Evolutionary conservation across 2,888 invertebrate genomes (phyloP), one percentile per base, ranked within the genome.

Genomic region (Ophion obscuratus): DNA sequence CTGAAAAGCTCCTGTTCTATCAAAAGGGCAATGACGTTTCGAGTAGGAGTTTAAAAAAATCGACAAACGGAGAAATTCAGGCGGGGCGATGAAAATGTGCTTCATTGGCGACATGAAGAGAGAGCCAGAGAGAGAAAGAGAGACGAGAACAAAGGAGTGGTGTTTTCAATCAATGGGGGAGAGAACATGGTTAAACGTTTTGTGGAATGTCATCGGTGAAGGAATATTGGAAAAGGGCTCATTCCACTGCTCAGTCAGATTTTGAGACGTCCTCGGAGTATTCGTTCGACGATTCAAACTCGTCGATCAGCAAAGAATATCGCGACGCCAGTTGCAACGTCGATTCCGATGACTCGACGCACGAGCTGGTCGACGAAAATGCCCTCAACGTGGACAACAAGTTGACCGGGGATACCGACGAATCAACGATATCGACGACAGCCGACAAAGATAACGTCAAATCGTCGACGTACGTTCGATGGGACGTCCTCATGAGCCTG

Each of bases 191-290:
- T 47, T 77, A 62, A 77, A 81, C 47, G 71, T 85, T 81, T 81
- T 53, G 44, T 87, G 83, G 83, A 81, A 85, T 85, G 75, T 87
- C 85, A 85, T 95, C 94, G 0, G 94, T 93, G 87, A 95, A 95
- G 90, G 88, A 92, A 91, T 83, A 94, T 94, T 79, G 95, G 95
- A 31, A 95, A 94, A 0, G 95, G 91, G 3, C 94, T 90, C 81
- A 94, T 94, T 24, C 89, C 73, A 0, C 94, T 94, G 57, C 95
- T 95, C 79, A 73, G 61, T 87, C 82, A 20, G 82, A 88, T 74
- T 81, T 81, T 53, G 80, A 79, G 36, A 81, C 83, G 36, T 85
- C 79, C 40, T 86, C 87, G 36, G 70, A 73, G 9, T 75, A 40
- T 68, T 83, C 81, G 24, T 74, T 76, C 53, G 71, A 86, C 24